These are phyloP conservation scores for Drosophila tropicalis DNA, from an alignment of 1,140 invertebrate genomes.

Conservation along the genomic window DNA sequence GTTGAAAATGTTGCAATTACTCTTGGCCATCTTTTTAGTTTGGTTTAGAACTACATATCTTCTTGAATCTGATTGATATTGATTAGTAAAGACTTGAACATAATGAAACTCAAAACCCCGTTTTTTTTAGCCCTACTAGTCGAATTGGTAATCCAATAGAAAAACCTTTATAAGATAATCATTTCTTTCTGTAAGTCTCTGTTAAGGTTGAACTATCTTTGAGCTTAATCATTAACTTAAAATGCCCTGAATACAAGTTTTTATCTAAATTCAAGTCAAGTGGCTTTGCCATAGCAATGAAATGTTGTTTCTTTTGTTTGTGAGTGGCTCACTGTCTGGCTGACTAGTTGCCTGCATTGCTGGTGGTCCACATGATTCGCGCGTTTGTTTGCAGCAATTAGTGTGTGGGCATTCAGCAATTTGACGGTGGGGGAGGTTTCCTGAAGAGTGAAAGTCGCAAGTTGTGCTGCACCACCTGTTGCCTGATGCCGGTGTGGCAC, in stretches of 20 bases:
- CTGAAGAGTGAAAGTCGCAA: slow-evolving; percentile 41
- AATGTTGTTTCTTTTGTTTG: slow-evolving; percentile 18
- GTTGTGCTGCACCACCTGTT: slow-evolving; percentile 10
- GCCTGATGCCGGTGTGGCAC: too few relatives aligned
- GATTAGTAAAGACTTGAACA: too few relatives aligned
- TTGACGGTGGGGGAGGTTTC: slow-evolving; percentile 23
- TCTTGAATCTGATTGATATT: too few relatives aligned
- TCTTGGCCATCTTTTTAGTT: too few relatives aligned
- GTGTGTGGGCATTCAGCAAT: slow-evolving; percentile 49
- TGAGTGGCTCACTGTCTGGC: slow-evolving; percentile 52
- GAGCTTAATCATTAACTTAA: too few relatives aligned
- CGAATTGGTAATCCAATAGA: too few relatives aligned
- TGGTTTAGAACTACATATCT: too few relatives aligned
- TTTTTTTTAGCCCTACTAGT: too few relatives aligned
- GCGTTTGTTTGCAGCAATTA: slow-evolving; percentile 61
- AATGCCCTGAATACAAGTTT: neutral
- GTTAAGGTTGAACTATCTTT: too few relatives aligned
- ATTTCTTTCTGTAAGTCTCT: too few relatives aligned
- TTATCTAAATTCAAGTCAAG: slow-evolving; percentile 70
- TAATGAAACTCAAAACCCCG: too few relatives aligned
- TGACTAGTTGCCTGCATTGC: slow-evolving; percentile 26
- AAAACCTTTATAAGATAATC: too few relatives aligned
- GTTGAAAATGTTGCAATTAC: neutral
- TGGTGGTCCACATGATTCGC: slow-evolving; percentile 52
- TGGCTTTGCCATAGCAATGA: slow-evolving; percentile 27